These are phyloP conservation scores for Mizuhopecten yessoensis DNA, from an alignment of 1,140 invertebrate species.

Conservation along the genomic window DNA sequence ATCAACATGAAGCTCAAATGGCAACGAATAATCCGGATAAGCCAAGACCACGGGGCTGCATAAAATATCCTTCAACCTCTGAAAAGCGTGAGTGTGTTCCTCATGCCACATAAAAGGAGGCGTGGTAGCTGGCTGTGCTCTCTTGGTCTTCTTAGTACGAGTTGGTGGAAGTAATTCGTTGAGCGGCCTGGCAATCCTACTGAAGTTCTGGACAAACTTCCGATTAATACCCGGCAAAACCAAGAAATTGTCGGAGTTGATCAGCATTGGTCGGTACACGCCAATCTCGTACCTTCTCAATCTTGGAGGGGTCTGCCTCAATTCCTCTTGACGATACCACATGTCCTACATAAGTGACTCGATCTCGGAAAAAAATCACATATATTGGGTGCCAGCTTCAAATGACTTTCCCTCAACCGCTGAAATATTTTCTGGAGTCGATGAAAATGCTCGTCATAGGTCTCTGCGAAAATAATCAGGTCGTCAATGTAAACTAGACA, in stretches of 20 bases:
- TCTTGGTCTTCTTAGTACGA: background rate
- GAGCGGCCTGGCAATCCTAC: conserved; percentile 57
- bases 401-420: conserved; percentile 75
- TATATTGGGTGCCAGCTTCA: conserved; percentile 83
- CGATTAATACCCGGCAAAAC: conserved; percentile 66
- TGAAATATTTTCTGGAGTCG: conserved; percentile 81
- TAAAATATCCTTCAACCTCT: conserved; percentile 55
- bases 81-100: conserved; percentile 2
- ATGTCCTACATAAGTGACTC: conserved; percentile 43
- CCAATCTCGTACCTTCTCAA: conserved; percentile 67
- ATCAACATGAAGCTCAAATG: background rate
- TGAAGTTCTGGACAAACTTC: conserved; percentile 62
- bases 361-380: conserved; percentile 75
- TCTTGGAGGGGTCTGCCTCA: conserved; percentile 68
- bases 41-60: conserved; percentile 23
- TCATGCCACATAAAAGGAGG: too few species aligned
- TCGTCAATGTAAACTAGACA: conserved; percentile 53
- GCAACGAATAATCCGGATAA: background rate
- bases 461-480: conserved; percentile 63
- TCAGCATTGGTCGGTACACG: conserved; percentile 68
- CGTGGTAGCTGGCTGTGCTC: background rate
- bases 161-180: too few species aligned
- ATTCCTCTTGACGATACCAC: conserved; percentile 66
- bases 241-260: conserved; percentile 72
- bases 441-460: conserved; percentile 81